Evolutionary conservation across 2,113 vertebrate genomes (phyloP), one percentile per base, ranked within the genome.

Genomic region (Lagopus muta): DNA sequence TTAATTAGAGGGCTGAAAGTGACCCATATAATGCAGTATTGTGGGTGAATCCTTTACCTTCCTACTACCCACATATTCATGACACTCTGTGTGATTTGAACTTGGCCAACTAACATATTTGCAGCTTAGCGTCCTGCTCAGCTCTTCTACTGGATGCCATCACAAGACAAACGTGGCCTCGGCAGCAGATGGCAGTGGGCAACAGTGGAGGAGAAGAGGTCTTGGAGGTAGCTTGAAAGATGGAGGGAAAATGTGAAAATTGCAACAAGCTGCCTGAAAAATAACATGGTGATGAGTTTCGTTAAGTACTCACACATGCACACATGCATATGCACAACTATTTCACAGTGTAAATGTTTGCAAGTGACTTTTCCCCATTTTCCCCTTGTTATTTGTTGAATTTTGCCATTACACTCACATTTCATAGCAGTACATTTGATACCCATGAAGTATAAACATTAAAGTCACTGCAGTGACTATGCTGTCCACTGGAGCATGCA

Each of bases 291-390:
- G 67, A 32, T 21, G 11, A 34, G 36, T 74, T 89, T 43, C 66
- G 36, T 28, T 36, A 43, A 36, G 83, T 38, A 93, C 40, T 67
- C 90, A 80, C 75, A 85, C 93, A 89, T 86, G 85, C 85, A 92
- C 62, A 50, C 93, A 90, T 88, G 82, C 89, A 93, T 80, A 83
- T 90, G 87, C 94, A 92, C 64, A 64, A 47, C 76, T n/a, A 83
- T 75, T 85, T 96, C 92, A 89, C 93, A 93, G 93, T 88, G 95
- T 82, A 83, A 88, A 0, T 9, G 54, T 65, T 11, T 86, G 69
- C 69, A 67, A 90, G 61, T 43, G 83, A 81, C 73, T 78, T 60
- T 76, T 25, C 52, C 82, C 75, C 79, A 61, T 81, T 60, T 76
- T 22, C 52, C 82, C 75, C 79, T 28, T 10, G 50, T 38, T 71